Base-by-base conservation (phyloP, 2,113 vertebrate genomes). In the Urocynchramus pylzowi region DNA sequence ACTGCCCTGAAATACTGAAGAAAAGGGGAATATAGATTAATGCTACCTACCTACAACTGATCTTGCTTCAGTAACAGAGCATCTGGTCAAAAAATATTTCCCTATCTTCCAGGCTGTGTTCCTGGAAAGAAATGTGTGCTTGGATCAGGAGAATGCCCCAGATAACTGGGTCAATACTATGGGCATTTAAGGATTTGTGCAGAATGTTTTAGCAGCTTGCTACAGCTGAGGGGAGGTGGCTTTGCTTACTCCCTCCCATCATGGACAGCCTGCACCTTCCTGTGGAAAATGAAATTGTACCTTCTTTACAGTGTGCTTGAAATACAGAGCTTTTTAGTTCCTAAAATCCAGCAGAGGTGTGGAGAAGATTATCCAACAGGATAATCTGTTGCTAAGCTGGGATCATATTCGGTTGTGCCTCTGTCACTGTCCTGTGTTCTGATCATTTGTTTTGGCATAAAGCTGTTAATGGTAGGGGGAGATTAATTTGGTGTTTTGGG, bases 161-260 rank as follows among this genome's bases (percentile, higher is more conserved):
- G 26, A 6, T 74, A 70, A 69, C 47, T 81, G 73, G 12, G 37
- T 47, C 0, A 1, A 37, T 82, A 33, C 54, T 17, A 10, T 0
- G 3, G 56, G 33, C 20, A 8, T 35, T 57, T 69, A 37, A 74
- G 50, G 52, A 68, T 81, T 92, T 92, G 60, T 39, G 57, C 7
- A 49, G n/a, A 22, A 20, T 35, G 7, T 16, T 33, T 57, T 27
- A 89, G 77, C 54, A 69, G 33, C 39, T 84, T 79, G 17, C 41
- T 56, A 5, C 9, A 49, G 5, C 27, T 60, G 26, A 65, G 37
- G 56, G 67, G 42, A 67, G n/a, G 12, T 84, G 39, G 20, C 18
- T 87, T 81, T 75, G 22, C 23, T 63, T 54, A 5, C 35, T 73
- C 12, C 3, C 27, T 87, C 20, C 33, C 7, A 10, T 44, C 9